These are phyloP conservation scores for Sinella curviseta DNA, from an alignment of 1,140 invertebrate genomes.

Conservation along the genomic window DNA sequence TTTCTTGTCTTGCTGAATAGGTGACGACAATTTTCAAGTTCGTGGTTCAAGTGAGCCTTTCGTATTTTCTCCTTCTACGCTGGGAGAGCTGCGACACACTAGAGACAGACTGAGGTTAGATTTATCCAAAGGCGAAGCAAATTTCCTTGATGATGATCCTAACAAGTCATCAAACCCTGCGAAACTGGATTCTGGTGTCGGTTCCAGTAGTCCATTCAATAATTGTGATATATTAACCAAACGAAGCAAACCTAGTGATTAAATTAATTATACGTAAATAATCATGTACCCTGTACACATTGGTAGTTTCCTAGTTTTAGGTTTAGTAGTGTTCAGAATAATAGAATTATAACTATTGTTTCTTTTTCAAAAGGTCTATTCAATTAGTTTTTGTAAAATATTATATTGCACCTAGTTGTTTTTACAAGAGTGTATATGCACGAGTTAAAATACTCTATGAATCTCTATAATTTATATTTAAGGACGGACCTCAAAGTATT, in stretches of 20 bases:
- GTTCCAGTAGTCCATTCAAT: conserved; percentile 45
- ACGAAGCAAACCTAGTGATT: conserved; percentile 22
- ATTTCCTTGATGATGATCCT: conserved; percentile 35
- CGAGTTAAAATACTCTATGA: too few relatives aligned
- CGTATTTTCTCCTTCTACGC: conserved; percentile 36
- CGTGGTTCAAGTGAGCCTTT: conserved; percentile 37
- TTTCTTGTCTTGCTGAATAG: not conserved
- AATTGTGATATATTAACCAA: conserved; percentile 42
- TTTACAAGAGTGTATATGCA: too few relatives aligned
- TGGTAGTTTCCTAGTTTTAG: too few relatives aligned
- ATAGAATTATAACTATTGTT: too few relatives aligned
- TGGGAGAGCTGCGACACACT: conserved; percentile 73
- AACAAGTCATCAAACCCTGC: not conserved
- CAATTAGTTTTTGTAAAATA: too few relatives aligned
- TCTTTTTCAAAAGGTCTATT: too few relatives aligned
- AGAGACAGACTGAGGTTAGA: conserved; percentile 70
- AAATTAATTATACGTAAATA: not conserved
- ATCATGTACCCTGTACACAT: too few relatives aligned
- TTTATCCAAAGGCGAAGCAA: conserved; percentile 53
- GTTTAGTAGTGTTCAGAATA: too few relatives aligned
- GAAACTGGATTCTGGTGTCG: conserved; percentile 40
- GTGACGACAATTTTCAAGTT: conserved; percentile 35
- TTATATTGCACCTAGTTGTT: too few relatives aligned
- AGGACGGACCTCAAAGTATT: too few relatives aligned
- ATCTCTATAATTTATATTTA: too few relatives aligned